phyloP scores from a whole-genome alignment of 2,797 vertebrate species.

The Rhabdomys pumilio region DNA sequence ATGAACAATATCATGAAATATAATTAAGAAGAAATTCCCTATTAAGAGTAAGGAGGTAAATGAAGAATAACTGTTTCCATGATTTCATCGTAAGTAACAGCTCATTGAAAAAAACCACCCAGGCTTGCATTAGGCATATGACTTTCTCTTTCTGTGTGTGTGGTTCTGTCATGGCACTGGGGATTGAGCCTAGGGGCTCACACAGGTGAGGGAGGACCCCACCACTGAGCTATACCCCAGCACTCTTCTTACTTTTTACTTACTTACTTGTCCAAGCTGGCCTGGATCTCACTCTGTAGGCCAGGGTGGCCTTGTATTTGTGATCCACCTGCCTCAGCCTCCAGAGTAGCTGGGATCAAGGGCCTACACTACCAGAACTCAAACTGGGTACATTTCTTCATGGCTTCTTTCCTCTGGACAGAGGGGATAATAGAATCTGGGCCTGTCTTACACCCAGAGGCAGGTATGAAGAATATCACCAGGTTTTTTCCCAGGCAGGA shows the following conservation, averaged over 20 bases:
- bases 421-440: neutral
- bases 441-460: rapidly evolving
- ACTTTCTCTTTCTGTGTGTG: neutral
- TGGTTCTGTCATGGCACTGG: neutral
- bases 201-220: neutral
- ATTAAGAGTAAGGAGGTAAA: neutral
- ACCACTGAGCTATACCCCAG: neutral
- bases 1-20: too few relatives aligned
- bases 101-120: neutral
- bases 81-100: neutral
- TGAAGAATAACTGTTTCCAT: neutral
- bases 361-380: neutral
- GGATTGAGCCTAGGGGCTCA: neutral
- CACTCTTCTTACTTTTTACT: neutral
- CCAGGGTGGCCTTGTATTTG: neutral
- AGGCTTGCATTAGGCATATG: neutral
- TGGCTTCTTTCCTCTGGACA: neutral
- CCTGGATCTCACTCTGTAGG: neutral
- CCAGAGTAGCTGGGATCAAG: neutral
- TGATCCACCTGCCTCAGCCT: neutral
- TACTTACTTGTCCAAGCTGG: neutral
- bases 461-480: neutral
- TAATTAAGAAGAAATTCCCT: neutral
- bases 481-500: neutral
- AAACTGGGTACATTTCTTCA: neutral